Evolutionary conservation across 2,888 invertebrate genomes (phyloP).

Genomic region (Troilus luridus): DNA sequence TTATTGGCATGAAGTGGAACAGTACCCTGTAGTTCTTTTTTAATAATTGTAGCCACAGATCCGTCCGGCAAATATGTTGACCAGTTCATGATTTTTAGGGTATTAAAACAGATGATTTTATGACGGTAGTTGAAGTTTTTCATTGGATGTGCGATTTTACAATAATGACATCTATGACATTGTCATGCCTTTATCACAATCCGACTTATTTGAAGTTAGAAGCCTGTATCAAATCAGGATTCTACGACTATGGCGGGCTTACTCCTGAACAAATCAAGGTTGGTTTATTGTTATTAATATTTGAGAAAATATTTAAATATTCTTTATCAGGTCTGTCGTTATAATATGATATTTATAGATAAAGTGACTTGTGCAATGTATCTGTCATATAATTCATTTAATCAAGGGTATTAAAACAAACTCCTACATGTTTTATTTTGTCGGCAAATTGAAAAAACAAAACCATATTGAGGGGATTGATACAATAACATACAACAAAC

Average conservation of each 20-base stretch:
- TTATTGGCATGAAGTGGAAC: no score
- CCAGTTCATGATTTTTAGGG: background rate
- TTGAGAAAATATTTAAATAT: background rate
- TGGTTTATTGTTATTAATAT: background rate
- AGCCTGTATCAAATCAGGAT: background rate
- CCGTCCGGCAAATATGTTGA: background rate
- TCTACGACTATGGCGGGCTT: background rate
- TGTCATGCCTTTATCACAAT: background rate
- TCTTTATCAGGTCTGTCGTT: no score
- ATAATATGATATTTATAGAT: background rate
- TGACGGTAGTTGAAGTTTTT: constrained; percentile 14
- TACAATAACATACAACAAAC: no score
- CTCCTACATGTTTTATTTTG: no score
- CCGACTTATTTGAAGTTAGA: background rate
- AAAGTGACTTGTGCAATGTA: background rate
- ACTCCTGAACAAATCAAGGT: constrained; percentile 2
- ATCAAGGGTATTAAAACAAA: background rate
- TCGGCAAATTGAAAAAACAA: no score
- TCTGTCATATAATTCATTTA: background rate
- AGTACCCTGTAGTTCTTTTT: background rate
- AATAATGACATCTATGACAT: background rate
- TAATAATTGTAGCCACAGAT: background rate
- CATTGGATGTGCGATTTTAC: constrained; percentile 10
- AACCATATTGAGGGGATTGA: no score
- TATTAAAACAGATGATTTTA: background rate